A percentile compares a stretch with the other conserved stretches of the same genome.
Evolutionary conservation across 2,113 vertebrate species (phyloP).

Genomic region (Desmodus rotundus): DNA sequence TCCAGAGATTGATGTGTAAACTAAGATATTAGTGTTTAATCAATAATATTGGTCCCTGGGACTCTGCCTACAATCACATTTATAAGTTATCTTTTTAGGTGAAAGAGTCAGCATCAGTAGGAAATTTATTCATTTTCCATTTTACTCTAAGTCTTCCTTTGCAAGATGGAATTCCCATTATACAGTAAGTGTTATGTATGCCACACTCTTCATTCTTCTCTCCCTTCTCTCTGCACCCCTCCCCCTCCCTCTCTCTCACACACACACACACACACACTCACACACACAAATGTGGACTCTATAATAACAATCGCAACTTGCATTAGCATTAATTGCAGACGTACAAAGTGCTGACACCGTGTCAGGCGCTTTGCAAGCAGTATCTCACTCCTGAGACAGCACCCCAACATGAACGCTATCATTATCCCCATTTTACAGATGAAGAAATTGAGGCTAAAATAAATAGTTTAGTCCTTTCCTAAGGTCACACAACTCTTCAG

Average conservation of each 20-base stretch:
- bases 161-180: background rate
- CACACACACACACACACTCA: background rate
- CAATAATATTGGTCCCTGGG: background rate
- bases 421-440: background rate
- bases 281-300: background rate
- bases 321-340: background rate
- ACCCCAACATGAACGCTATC: background rate
- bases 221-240: background rate
- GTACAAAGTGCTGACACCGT: fast-evolving
- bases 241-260: background rate
- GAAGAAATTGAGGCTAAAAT: background rate
- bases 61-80: background rate
- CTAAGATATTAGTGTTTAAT: background rate
- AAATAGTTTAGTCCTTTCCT: background rate
- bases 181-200: background rate
- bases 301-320: background rate
- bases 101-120: background rate
- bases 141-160: conserved; percentile 11
- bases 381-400: background rate
- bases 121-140: background rate
- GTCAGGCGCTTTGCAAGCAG: background rate
- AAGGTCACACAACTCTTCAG: background rate
- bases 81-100: conserved; percentile 16
- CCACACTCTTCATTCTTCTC: background rate
- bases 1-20: background rate